Evolutionary conservation across 92 coral and sea anemone species (phyloP).

Genomic region (Epizoanthus stellaris): DNA sequence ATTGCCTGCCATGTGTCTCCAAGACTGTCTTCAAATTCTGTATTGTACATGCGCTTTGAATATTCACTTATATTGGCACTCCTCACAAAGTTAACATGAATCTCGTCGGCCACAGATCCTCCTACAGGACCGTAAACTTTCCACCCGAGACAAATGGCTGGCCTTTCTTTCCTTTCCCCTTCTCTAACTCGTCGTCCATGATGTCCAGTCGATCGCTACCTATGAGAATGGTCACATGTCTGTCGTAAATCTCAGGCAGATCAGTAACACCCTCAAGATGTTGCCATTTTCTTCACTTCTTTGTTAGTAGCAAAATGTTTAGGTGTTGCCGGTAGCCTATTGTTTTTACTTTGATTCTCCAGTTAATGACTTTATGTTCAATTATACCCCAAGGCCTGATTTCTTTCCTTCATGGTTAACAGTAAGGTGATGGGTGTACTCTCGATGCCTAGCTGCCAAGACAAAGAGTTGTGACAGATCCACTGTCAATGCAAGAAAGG

Average conservation of each 20-base stretch:
- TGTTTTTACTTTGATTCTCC: conserved; percentile 69
- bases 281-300: conserved; percentile 67
- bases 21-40: conserved; percentile 55
- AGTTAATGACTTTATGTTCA: conserved; percentile 60
- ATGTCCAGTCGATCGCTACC: conserved; percentile 72
- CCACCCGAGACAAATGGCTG: conserved; percentile 76
- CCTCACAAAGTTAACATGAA: conserved; percentile 42
- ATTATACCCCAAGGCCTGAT: conserved; percentile 58
- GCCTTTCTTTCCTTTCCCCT: conserved; percentile 56
- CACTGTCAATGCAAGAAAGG: conserved; percentile 75
- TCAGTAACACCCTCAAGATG: conserved; percentile 47
- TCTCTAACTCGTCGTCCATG: conserved; percentile 56
- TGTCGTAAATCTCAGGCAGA: conserved; percentile 59
- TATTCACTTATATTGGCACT: conserved; percentile 47
- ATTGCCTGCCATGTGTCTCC: conserved; percentile 11
- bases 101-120: conserved; percentile 18
- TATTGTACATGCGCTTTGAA: conserved; percentile 65
- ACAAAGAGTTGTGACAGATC: conserved; percentile 74
- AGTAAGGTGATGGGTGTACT: conserved; percentile 58
- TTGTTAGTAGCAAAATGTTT: conserved; percentile 61
- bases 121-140: conserved; percentile 74
- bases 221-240: conserved; percentile 61
- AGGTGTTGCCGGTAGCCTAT: conserved; percentile 55
- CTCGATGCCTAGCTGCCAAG: conserved; percentile 50
- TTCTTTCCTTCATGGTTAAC: conserved; percentile 49